These are phyloP conservation scores for Drosophila teissieri DNA, from an alignment of 1,140 invertebrate genomes.

Conservation along the genomic window DNA sequence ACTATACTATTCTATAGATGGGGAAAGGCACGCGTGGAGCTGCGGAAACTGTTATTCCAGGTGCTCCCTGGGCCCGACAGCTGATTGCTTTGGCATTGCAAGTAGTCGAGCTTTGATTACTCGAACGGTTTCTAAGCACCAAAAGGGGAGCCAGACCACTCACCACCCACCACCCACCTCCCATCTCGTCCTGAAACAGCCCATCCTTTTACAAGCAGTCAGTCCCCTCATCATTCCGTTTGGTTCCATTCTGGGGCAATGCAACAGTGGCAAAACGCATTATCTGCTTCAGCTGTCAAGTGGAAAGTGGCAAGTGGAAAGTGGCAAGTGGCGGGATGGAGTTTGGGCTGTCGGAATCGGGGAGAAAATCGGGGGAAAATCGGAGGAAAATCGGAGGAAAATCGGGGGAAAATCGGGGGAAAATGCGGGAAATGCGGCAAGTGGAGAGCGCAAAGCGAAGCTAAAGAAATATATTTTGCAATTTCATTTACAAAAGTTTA, in stretches of 20 bases:
- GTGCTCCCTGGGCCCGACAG: conserved; percentile 51
- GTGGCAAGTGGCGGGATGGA: not conserved
- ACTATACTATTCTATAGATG: not conserved
- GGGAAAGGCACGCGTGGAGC: not conserved
- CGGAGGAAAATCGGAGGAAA: not conserved
- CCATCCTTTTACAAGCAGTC: conserved; percentile 1
- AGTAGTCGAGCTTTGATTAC: conserved; percentile 76
- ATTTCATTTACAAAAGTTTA: conserved; percentile 83
- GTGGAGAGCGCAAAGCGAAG: conserved; percentile 12
- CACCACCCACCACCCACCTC: not conserved
- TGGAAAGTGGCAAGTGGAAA: conserved; percentile 42
- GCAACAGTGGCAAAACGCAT: conserved; percentile 81
- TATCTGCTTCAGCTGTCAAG: conserved; percentile 77
- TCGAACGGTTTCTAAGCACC: conserved; percentile 76
- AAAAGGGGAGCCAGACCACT: conserved; percentile 25
- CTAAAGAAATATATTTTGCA: conserved; percentile 65
- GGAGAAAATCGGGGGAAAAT: not conserved
- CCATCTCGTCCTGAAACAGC: not conserved
- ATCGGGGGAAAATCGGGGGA: conserved; percentile 8
- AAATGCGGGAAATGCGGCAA: conserved; percentile 18
- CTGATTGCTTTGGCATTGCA: conserved; percentile 57
- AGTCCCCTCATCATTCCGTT: conserved; percentile 4
- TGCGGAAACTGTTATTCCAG: conserved; percentile 57
- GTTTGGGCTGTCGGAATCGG: not conserved
- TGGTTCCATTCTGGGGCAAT: conserved; percentile 26